Base-by-base conservation (phyloP, 2,113 vertebrate species). In the Siniperca knerii region DNA sequence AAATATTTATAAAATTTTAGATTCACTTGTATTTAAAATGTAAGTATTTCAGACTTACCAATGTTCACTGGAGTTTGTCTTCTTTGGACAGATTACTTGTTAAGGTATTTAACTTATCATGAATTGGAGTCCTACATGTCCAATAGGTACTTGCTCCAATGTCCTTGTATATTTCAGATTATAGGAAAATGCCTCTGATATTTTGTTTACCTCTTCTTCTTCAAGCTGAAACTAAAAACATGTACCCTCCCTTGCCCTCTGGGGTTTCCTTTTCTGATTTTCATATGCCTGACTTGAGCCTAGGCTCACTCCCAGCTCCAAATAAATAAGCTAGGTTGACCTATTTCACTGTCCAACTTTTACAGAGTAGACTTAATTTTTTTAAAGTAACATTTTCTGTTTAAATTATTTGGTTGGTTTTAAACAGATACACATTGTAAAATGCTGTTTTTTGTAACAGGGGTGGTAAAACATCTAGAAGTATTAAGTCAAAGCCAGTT, bases 251-350 rank as follows among this genome's bases (percentile, higher is more conserved):
- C 6, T 65, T 78, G 11, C 29, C 81, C 35, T 35, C 25, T 46
- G 33, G 69, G 57, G 71, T 82, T 84, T 84, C 75, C 70, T 62
- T 81, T 74, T 77, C 79, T 35, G 42, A 20, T 79, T 83, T 75
- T 62, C 13, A 79, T 23, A 65, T 50, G 64, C 40, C 52, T 33
- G 23, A 46, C 33, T 52, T 69, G 18, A 42, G 35, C 3, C 57
- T 7, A 33, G 6, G 23, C 25, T 73, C 61, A 12, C 50, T 29
- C 18, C 29, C 1, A 8, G 2, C 16, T 23, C 16, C 21, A 58
- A 33, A 69, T n/a, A 29, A 29, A 77, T 37, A 18, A 65, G 10
- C 16, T 3, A 3, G 2, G 1, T 33, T 40, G 42, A 66, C 58
- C 18, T 67, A 35, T 65, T 64, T 76, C 5, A 13, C 12, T 37